These are phyloP conservation scores for Augiades crinisus DNA, from an alignment of 2,888 invertebrate genomes.

Conservation along the genomic window DNA sequence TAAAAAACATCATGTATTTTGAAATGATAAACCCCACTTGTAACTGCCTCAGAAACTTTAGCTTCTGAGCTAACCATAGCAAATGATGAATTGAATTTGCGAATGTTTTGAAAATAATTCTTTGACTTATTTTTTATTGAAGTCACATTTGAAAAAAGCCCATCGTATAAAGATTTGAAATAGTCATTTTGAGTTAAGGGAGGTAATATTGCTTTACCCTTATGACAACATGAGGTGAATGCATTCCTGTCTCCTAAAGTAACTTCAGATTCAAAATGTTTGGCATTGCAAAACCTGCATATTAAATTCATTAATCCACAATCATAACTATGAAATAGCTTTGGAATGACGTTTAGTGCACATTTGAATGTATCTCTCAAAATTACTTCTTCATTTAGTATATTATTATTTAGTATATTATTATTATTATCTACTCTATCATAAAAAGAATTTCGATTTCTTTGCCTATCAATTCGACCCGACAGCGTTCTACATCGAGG, in stretches of 20 bases:
- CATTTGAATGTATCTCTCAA: neutral
- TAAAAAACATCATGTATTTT: slow-evolving; percentile 18
- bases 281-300: slow-evolving; percentile 26
- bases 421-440: neutral
- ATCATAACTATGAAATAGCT: neutral
- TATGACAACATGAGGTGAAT: slow-evolving; percentile 7
- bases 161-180: too few relatives aligned
- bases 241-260: slow-evolving; percentile 20
- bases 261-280: slow-evolving; percentile 25
- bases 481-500: too few relatives aligned
- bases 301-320: slow-evolving; percentile 1
- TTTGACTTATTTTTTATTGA: slow-evolving; percentile 28
- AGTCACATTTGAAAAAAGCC: slow-evolving; percentile 61
- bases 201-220: neutral
- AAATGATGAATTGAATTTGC: slow-evolving; percentile 5
- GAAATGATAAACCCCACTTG: slow-evolving; percentile 11
- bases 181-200: neutral
- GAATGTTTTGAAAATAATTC: neutral
- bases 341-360: neutral
- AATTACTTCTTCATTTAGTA: neutral
- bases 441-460: neutral
- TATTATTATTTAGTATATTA: neutral
- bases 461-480: neutral
- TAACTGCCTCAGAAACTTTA: slow-evolving; percentile 7
- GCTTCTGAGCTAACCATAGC: slow-evolving; percentile 7